These are phyloP conservation scores for Spatulosminthurus flaviceps DNA, from an alignment of 2,888 invertebrate genomes.

Conservation along the genomic window DNA sequence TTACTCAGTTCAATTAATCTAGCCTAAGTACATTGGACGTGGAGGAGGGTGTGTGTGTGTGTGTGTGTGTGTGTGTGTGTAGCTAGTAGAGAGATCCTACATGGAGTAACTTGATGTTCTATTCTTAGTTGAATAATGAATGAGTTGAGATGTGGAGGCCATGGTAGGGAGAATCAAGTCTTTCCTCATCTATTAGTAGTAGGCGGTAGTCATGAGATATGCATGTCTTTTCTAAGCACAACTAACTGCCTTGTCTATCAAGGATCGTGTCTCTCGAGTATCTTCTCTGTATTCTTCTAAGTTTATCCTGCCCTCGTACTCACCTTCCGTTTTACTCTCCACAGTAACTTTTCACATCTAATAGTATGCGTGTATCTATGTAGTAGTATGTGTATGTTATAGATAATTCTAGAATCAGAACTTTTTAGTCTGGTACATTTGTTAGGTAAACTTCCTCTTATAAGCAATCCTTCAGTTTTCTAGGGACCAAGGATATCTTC, in stretches of 20 bases:
- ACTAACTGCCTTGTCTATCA: conserved; percentile 19
- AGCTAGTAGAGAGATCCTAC: too few relatives aligned
- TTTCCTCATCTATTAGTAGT: conserved; percentile 22
- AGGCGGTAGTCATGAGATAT: not conserved
- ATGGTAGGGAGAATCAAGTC: not conserved
- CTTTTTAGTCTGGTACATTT: too few relatives aligned
- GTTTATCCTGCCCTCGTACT: not conserved
- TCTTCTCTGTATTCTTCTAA: not conserved
- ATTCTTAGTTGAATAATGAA: conserved; percentile 27
- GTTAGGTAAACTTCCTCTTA: too few relatives aligned
- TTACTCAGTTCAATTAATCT: conserved; percentile 20
- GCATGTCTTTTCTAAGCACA: not conserved
- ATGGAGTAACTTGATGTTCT: not conserved
- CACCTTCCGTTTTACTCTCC: too few relatives aligned
- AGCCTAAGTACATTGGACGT: conserved; percentile 20
- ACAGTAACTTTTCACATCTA: too few relatives aligned
- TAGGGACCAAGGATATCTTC: too few relatives aligned
- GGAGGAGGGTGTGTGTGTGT: not conserved
- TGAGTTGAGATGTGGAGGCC: conserved; percentile 16
- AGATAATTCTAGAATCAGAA: too few relatives aligned
- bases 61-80: too few relatives aligned
- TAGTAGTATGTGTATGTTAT: too few relatives aligned
- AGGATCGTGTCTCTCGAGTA: not conserved
- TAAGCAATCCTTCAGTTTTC: too few relatives aligned
- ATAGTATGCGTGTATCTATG: too few relatives aligned